Conservation (phyloP, 2,888 invertebrate species). For the Thera britannica region DNA sequence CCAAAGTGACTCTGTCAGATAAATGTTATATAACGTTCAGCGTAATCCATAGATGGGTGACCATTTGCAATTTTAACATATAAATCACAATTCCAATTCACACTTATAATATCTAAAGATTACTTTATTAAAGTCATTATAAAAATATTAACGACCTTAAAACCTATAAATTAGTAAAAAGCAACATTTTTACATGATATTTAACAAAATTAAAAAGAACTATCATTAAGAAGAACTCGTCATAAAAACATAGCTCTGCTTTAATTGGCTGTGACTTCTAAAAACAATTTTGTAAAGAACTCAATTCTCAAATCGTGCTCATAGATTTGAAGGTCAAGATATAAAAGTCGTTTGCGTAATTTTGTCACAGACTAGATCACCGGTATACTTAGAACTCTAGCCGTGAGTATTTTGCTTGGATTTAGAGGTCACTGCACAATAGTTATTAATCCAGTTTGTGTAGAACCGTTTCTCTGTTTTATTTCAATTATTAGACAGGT, state of each 20-base stretch:
- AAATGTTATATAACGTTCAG: too few relatives aligned
- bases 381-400: not conserved
- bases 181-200: too few relatives aligned
- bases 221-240: not conserved
- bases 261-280: not conserved
- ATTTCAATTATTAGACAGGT: not conserved
- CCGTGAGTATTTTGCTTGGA: not conserved
- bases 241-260: not conserved
- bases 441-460: not conserved
- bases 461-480: not conserved
- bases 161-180: too few relatives aligned
- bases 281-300: not conserved
- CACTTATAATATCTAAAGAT: too few relatives aligned
- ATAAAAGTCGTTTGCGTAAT: slow-evolving; percentile 1
- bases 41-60: too few relatives aligned
- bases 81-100: too few relatives aligned
- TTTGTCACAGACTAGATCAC: slow-evolving; percentile 2
- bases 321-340: not conserved
- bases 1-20: too few relatives aligned
- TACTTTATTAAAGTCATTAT: too few relatives aligned
- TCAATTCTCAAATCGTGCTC: not conserved
- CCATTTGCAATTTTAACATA: too few relatives aligned
- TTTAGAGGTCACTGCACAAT: not conserved
- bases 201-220: not conserved
- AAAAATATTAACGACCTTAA: too few relatives aligned